Percentiles rank a stretch among this genome's conserved stretches.
Conservation (phyloP, 2,113 vertebrate genomes). For the Uria lomvia region DNA sequence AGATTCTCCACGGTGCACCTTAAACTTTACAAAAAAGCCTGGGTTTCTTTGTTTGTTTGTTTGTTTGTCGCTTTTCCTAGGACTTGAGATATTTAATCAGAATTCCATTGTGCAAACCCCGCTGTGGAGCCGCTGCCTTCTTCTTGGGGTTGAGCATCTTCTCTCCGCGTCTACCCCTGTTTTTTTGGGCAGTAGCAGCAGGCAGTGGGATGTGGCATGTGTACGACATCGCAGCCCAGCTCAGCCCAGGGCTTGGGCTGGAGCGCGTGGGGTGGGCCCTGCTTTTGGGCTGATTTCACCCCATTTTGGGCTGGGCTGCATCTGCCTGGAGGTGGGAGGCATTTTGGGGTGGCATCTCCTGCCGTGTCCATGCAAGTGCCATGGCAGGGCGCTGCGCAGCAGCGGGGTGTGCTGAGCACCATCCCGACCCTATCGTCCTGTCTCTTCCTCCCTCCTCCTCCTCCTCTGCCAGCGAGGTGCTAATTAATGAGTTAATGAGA, state of each 20-base stretch:
- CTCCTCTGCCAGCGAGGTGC: neutral
- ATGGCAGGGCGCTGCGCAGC: neutral
- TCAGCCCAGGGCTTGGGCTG: neutral
- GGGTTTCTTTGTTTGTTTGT: neutral
- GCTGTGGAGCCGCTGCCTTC: neutral
- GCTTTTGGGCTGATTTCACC: neutral
- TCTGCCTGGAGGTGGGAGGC: fast-evolving
- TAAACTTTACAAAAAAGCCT: neutral
- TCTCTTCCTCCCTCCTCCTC: neutral
- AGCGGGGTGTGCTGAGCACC: neutral
- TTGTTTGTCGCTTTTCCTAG: neutral
- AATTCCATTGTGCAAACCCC: neutral
- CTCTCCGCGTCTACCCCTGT: fast-evolving
- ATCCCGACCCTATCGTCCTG: neutral
- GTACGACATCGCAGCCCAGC: fast-evolving
- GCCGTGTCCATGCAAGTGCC: fast-evolving
- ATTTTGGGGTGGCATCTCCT: neutral
- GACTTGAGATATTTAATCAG: neutral
- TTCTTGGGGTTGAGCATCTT: neutral
- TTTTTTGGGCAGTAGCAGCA: neutral
- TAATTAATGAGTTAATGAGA: neutral
- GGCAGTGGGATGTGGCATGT: neutral
- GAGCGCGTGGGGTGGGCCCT: fast-evolving
- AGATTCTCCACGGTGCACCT: neutral
- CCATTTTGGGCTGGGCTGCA: neutral